Evolutionary conservation across 2,888 invertebrate species (phyloP).

Genomic region (Cerastoderma edule): DNA sequence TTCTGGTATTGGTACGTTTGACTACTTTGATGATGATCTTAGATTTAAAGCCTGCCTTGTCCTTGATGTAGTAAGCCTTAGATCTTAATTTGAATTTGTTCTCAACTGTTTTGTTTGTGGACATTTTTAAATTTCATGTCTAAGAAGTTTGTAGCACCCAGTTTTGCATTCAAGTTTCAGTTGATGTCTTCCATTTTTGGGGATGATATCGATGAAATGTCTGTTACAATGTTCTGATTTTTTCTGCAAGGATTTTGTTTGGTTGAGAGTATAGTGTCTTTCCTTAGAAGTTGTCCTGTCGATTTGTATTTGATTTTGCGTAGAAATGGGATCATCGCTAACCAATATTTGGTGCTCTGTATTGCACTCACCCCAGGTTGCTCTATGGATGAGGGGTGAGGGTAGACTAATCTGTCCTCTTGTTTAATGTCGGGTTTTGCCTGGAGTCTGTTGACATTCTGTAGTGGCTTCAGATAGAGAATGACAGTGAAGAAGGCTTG

Average conservation of each 20-base stretch:
- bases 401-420: too few species aligned
- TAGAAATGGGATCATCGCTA: too few species aligned
- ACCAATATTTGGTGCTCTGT: too few species aligned
- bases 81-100: neutral
- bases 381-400: too few species aligned
- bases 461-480: too few species aligned
- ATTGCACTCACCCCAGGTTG: too few species aligned
- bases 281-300: neutral
- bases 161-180: neutral
- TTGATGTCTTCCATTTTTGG: neutral
- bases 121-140: neutral
- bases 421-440: too few species aligned
- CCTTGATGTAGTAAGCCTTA: neutral
- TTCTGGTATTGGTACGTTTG: neutral
- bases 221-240: neutral
- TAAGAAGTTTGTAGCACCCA: neutral
- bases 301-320: too few species aligned
- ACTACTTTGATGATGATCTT: neutral
- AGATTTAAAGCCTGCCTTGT: too few species aligned
- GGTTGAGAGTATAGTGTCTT: neutral
- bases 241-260: neutral
- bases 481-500: too few species aligned
- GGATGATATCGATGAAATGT: neutral
- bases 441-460: too few species aligned
- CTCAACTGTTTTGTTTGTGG: neutral